Evolutionary conservation across 2,888 invertebrate genomes (phyloP).

Genomic region (Helicoverpa assulta): DNA sequence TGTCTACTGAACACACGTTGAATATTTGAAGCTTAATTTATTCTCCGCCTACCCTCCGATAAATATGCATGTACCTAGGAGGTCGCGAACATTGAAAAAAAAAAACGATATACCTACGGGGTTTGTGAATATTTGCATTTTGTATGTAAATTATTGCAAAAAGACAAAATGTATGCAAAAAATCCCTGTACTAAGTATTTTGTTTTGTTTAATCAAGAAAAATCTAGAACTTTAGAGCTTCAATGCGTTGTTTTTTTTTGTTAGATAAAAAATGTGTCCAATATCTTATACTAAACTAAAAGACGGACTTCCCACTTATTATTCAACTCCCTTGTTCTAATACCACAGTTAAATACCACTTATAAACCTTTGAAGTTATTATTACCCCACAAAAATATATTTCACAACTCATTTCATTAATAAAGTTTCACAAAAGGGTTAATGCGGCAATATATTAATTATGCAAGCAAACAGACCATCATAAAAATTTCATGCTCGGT

Average conservation of each 20-base stretch:
- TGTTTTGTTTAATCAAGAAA: not conserved
- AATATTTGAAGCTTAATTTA: conserved; percentile 46
- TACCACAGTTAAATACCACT: not conserved
- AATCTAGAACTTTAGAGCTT: no score
- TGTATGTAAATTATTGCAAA: not conserved
- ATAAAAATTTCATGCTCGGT: conserved; percentile 33
- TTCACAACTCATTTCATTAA: conserved; percentile 25
- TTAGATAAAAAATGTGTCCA: no score
- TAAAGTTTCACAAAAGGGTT: conserved; percentile 6
- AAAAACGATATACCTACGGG: not conserved
- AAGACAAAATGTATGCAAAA: not conserved
- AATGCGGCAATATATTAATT: conserved; percentile 39
- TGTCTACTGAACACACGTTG: conserved; percentile 15
- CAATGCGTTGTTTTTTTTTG: no score
- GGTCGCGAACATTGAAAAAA: conserved; percentile 12
- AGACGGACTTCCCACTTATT: no score
- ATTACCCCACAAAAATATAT: conserved; percentile 13
- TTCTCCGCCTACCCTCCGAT: conserved; percentile 27
- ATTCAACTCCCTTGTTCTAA: no score
- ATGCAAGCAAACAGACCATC: conserved; percentile 36
- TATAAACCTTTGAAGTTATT: not conserved
- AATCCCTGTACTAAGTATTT: not conserved
- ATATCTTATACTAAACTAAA: no score
- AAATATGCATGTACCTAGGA: conserved; percentile 36
- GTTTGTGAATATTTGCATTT: conserved; percentile 1